A percentile compares a stretch with the other conserved stretches of the same genome.
phyloP scores from a whole-genome alignment of 2,888 invertebrate species.

The Mayetiola destructor region DNA sequence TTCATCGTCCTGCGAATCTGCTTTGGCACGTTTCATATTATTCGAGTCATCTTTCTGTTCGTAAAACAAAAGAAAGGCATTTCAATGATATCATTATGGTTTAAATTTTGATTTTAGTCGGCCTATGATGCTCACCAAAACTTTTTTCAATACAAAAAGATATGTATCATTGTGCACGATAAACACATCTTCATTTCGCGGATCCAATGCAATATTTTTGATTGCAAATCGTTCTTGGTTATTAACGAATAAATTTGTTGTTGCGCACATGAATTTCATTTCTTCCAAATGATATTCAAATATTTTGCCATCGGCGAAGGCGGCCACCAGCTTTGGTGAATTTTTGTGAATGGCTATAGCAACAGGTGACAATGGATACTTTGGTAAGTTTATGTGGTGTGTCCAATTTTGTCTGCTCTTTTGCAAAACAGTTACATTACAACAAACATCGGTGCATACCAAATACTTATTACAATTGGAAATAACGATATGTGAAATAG shows the following conservation, averaged over 20 bases:
- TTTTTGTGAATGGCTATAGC: conserved; percentile 52
- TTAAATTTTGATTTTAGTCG: not conserved
- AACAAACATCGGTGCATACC: conserved; percentile 48
- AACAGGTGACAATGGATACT: conserved; percentile 52
- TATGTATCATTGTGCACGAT: conserved; percentile 56
- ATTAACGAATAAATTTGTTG: conserved; percentile 38
- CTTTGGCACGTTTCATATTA: not conserved
- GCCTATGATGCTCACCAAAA: conserved; percentile 9
- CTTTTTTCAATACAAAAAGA: conserved; percentile 33
- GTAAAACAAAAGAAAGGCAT: not conserved
- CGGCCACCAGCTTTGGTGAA: conserved; percentile 46
- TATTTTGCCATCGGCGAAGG: conserved; percentile 70
- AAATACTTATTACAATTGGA: conserved; percentile 46
- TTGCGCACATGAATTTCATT: conserved; percentile 49
- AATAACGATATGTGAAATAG: conserved; percentile 38
- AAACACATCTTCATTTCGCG: conserved; percentile 46
- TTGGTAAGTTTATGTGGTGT: conserved; percentile 49
- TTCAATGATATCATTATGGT: not conserved
- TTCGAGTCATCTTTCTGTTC: not conserved
- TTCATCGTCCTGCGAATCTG: not conserved
- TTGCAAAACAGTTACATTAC: conserved; percentile 52
- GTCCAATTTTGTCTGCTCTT: conserved; percentile 28
- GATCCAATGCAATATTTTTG: conserved; percentile 47
- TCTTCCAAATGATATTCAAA: conserved; percentile 57
- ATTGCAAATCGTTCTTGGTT: conserved; percentile 38